These are phyloP conservation scores for Metacarcinus magister DNA, from an alignment of 2,888 invertebrate species.

Conservation along the genomic window DNA sequence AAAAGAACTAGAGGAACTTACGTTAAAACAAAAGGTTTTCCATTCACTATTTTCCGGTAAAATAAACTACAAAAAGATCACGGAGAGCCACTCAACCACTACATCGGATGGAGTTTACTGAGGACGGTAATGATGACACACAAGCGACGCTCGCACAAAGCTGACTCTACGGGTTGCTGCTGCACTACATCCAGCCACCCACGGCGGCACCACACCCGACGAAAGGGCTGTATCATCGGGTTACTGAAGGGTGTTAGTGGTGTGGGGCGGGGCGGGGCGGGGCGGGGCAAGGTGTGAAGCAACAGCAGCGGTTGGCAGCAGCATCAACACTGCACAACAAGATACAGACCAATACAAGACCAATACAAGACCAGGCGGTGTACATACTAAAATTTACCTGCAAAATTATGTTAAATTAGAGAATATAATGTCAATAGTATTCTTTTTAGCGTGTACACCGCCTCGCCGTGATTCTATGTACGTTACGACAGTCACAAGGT, in stretches of 20 bases:
- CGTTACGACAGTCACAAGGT: neutral
- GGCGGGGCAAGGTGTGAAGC: constrained; percentile 8
- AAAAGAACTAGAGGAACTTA: neutral
- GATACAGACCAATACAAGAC: neutral
- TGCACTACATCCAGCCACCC: neutral
- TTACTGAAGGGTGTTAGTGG: neutral
- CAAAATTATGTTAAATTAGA: neutral
- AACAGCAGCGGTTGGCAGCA: neutral
- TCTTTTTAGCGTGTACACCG: neutral
- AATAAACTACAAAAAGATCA: neutral
- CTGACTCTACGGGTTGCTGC: neutral
- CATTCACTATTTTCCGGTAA: neutral
- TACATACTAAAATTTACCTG: neutral
- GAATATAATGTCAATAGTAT: neutral
- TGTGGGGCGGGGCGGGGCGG: neutral
- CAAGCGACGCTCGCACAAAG: neutral
- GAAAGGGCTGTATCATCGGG: neutral
- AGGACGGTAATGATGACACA: neutral
- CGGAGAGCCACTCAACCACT: neutral
- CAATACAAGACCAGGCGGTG: neutral
- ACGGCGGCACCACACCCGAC: neutral
- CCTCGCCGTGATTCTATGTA: neutral
- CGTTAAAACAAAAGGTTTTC: neutral
- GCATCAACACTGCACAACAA: neutral
- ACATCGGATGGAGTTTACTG: neutral